These are phyloP conservation scores for Thereva nobilitata DNA, from an alignment of 2,888 invertebrate species.

Conservation along the genomic window DNA sequence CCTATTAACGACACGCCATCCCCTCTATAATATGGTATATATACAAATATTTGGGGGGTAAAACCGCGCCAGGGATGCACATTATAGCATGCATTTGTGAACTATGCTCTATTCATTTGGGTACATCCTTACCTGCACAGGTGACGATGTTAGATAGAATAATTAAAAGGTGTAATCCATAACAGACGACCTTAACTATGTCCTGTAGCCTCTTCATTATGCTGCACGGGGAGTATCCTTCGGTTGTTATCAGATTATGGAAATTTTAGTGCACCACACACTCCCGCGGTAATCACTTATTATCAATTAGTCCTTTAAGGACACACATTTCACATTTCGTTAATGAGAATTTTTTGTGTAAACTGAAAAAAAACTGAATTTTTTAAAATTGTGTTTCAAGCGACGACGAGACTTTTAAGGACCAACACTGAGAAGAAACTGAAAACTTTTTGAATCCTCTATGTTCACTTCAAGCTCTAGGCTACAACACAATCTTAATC, in stretches of 20 bases:
- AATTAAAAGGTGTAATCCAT: conserved; percentile 41
- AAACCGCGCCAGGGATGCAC: conserved; percentile 27
- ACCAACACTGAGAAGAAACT: background rate
- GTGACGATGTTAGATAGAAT: conserved; percentile 36
- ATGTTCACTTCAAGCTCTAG: conserved; percentile 2
- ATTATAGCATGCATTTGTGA: background rate
- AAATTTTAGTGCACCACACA: conserved; percentile 2
- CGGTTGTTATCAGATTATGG: conserved; percentile 17
- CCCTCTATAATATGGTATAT: too few relatives aligned
- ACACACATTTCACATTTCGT: background rate
- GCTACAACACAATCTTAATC: background rate
- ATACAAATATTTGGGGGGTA: conserved; percentile 16
- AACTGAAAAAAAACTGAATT: too few relatives aligned
- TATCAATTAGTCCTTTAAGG: background rate
- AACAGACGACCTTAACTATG: conserved; percentile 34
- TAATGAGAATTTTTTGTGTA: background rate
- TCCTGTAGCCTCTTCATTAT: conserved; percentile 14
- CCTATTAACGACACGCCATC: conserved; percentile 4
- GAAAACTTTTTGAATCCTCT: background rate
- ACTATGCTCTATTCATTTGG: background rate
- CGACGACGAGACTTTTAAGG: background rate
- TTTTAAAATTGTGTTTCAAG: background rate
- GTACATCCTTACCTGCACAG: conserved; percentile 37
- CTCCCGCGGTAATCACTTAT: conserved; percentile 3
- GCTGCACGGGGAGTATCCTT: conserved; percentile 14